Evolutionary conservation across 2,797 vertebrate genomes (phyloP).

Genomic region (Orestias chungarensis): DNA sequence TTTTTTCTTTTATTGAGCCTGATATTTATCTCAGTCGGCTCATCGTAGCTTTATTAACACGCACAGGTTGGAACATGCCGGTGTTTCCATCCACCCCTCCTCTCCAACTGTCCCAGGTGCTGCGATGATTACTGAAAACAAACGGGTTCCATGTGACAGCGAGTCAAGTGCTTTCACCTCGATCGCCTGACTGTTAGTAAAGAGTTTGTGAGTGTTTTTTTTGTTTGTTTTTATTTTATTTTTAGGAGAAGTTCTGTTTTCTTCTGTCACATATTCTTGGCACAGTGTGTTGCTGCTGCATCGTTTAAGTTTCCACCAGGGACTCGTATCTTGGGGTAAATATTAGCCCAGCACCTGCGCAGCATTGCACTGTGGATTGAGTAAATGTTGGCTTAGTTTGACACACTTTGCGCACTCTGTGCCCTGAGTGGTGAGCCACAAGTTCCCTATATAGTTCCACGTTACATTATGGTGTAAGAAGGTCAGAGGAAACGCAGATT

Average conservation of each 20-base stretch:
- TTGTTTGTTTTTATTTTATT: conserved; percentile 23
- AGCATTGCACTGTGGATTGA: conserved; percentile 20
- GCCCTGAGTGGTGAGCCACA: not conserved
- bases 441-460: not conserved
- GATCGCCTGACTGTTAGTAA: conserved; percentile 47
- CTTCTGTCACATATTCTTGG: no score
- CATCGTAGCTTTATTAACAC: conserved; percentile 42
- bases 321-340: conserved; percentile 55
- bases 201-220: no score
- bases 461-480: conserved; percentile 13
- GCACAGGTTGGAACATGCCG: conserved; percentile 56
- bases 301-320: conserved; percentile 49
- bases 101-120: conserved; percentile 24
- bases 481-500: conserved; percentile 10
- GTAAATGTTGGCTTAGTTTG: conserved; percentile 25
- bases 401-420: conserved; percentile 8
- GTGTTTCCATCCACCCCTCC: conserved; percentile 15
- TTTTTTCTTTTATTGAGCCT: conserved; percentile 15
- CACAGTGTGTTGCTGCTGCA: conserved; percentile 9
- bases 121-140: conserved; percentile 61
- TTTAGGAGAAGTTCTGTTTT: conserved; percentile 11
- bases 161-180: conserved; percentile 28
- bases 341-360: conserved; percentile 55
- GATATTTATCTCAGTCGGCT: conserved; percentile 12
- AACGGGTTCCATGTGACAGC: conserved; percentile 33